A percentile compares a stretch with the other conserved stretches of the same genome.
Conservation (phyloP, 2,113 vertebrate species). For the Pseudopipra pipra region DNA sequence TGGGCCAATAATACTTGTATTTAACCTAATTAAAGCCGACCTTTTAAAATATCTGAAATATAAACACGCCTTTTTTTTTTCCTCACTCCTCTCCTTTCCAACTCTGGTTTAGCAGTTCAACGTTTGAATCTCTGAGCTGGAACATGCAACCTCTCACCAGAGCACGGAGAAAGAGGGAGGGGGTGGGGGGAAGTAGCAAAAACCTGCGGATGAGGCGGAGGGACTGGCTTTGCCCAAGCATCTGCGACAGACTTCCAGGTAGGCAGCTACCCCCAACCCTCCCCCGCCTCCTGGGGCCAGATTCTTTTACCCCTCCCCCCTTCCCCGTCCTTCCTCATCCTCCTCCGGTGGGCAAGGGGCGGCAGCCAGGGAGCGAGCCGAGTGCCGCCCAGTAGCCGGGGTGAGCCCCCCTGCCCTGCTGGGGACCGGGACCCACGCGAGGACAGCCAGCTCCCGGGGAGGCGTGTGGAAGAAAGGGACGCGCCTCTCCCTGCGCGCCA, state of each 20-base stretch:
- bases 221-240: not conserved
- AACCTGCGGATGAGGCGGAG: not conserved
- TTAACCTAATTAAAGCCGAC: constrained; percentile 59
- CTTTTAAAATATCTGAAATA: constrained; percentile 50
- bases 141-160: constrained; percentile 12
- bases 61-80: not conserved
- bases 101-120: constrained; percentile 9
- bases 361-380: not conserved
- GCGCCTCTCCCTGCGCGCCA: not conserved
- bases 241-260: constrained; percentile 7
- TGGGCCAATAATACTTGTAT: constrained; percentile 48
- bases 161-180: not conserved
- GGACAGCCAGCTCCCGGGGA: not conserved
- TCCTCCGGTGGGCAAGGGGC: not conserved
- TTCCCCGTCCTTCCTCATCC: not conserved
- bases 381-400: not conserved
- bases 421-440: not conserved
- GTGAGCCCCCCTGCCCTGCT: not conserved
- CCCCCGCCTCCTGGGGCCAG: not conserved
- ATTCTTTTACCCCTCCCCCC: not conserved
- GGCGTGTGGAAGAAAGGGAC: not conserved
- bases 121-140: constrained; percentile 23
- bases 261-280: not conserved
- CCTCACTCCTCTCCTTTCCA: not conserved
- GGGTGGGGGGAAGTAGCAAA: not conserved